A percentile compares a stretch with the other conserved stretches of the same genome.
These are phyloP conservation scores for Cartodere bifasciata DNA, from an alignment of 2,888 invertebrate genomes.

Conservation along the genomic window DNA sequence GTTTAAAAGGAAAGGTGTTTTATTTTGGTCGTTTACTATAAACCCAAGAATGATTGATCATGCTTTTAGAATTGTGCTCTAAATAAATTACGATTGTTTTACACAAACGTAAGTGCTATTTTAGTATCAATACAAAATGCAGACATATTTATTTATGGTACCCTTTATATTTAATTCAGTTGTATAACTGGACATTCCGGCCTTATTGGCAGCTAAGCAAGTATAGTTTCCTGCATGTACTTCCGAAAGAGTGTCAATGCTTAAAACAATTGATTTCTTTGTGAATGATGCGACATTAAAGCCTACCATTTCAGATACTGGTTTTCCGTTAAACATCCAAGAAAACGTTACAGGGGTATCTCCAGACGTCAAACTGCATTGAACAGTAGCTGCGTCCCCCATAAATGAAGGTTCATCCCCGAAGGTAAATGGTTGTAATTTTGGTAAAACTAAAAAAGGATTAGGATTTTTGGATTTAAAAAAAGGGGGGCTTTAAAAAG, in stretches of 20 bases:
- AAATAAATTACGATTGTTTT: too few species aligned
- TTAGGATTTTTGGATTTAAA: too few species aligned
- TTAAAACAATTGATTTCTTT: constrained; percentile 50
- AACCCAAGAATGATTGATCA: too few species aligned
- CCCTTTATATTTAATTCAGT: constrained; percentile 43
- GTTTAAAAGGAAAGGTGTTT: too few species aligned
- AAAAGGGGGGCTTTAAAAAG: too few species aligned
- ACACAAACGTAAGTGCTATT: too few species aligned
- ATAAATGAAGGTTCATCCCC: constrained; percentile 49
- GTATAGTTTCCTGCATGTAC: constrained; percentile 46
- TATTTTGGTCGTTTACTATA: too few species aligned
- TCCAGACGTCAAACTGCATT: constrained; percentile 47
- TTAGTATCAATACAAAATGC: too few species aligned
- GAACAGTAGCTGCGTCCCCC: constrained; percentile 46
- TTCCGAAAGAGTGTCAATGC: constrained; percentile 42
- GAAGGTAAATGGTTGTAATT: constrained; percentile 38
- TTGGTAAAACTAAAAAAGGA: constrained; percentile 45
- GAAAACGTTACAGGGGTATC: constrained; percentile 58
- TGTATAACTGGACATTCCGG: constrained; percentile 39
- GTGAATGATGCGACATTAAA: constrained; percentile 47
- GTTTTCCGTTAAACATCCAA: constrained; percentile 58
- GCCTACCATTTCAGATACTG: constrained; percentile 40
- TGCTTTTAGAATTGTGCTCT: too few species aligned
- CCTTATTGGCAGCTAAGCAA: constrained; percentile 41
- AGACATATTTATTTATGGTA: too few species aligned